Base-by-base conservation (phyloP, 2,888 invertebrate genomes). In the Lapara coniferarum region DNA sequence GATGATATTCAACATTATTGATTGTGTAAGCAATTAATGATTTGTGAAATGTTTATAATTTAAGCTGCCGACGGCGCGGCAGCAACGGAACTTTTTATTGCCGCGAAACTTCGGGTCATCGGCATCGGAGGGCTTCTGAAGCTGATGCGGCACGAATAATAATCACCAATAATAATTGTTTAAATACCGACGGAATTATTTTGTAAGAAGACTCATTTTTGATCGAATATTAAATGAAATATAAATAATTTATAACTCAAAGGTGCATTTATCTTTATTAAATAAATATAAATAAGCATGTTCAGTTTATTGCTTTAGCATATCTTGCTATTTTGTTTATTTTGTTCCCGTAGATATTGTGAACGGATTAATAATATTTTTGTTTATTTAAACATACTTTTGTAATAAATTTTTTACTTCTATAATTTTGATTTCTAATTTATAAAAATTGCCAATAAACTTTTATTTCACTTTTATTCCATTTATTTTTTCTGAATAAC, bases 71-170 rank as follows among this genome's bases (percentile, higher is more conserved):
- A 12, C 19, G 49, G 46, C 59, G 44, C 37, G 37, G n/a, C 46
- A 46, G 63, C 63, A 10, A 6, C 13, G 46, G 63, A 19, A 63
- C 19, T 49, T 59, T 63, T 49, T 63, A 49, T 63, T 63, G 49
- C 46, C 63, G 19, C 19, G 10, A 63, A 49, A 13, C 59, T 16
- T 8, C 59, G 4, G 19, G 63, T 16, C 13, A 1, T 19, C 49
- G 16, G 63, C 63, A 10, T 6, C 12, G 19, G 63, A 63, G 63
- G 63, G 63, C 49, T 19, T 25, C 63, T 10, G 13, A 6, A 63
- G 49, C 46, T 49, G 6, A n/a, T 13, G 13, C 13, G 63, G 63
- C 46, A n/a, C 46, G 13, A 49, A 63, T 63, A 49, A 63, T 49
- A 63, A 46, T 59, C 46, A 12, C 46, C 10, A 12, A 46, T 44